Evolutionary conservation across 2,888 invertebrate genomes (phyloP), one percentile per base, ranked within the genome.

Genomic region (Tenthredo amoena): DNA sequence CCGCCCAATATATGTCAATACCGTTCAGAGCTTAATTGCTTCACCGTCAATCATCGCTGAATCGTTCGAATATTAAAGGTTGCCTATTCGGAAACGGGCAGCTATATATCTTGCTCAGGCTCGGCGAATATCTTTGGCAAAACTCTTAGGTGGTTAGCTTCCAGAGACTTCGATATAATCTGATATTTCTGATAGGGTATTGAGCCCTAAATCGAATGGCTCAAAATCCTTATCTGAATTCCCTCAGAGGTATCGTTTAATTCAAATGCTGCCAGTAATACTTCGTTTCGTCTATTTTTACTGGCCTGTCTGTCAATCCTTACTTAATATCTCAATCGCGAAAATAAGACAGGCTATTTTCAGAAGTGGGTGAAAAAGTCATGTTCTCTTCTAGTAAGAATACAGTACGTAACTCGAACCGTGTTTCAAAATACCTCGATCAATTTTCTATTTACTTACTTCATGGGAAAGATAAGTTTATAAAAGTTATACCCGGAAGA

Each of bases 141-240:
- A 34, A 55, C 77, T 77, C 12, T 34, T 40, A 9, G 47, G 12
- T 31, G 55, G 77, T 77, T 50, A 31, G 77, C n/a, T 55, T 34
- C 15, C 68, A 34, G 50, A 34, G 34, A 26, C 50, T 31, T 55
- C 26, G 77, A 50, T 7, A 18, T 31, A 55, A 77, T 77, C 77
- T 77, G 31, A 50, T 77, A 55, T 77, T 31, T 55, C 31, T 26
- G 55, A 77, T 55, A 34, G 34, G 55, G n/a, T 77, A 77, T 18
- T 55, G 21, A 31, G 34, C 18, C 31, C 40, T 10, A 34, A 77
- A 77, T 50, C 31, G 77, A 43, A 50, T 21, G 47, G 26, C 55
- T 55, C 40, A 9, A 50, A 77, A 77, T 77, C 34, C 77, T 50
- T 55, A 34, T 77, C 31, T 18, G 26, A 31, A 31, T 26, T 55